Evolutionary conservation across 2,888 invertebrate genomes (phyloP).

Genomic region (Belgica antarctica): DNA sequence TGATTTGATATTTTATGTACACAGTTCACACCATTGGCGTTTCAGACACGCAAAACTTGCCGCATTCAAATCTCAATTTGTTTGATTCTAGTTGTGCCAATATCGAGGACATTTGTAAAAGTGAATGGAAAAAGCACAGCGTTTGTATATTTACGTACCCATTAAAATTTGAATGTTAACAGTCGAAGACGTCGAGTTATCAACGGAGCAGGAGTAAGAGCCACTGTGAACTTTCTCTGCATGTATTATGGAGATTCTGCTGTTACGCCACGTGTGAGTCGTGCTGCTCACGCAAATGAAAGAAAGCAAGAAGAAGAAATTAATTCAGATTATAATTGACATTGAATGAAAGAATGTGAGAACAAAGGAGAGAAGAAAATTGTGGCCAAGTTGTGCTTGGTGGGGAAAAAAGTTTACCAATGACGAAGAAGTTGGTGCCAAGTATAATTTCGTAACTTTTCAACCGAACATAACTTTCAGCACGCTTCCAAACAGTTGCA

Average conservation of each 20-base stretch:
- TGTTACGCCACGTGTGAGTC: conserved; percentile 51
- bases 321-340: not conserved
- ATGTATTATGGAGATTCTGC: conserved; percentile 55
- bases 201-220: conserved; percentile 64
- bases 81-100: no score
- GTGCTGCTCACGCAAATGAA: conserved; percentile 47
- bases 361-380: not conserved
- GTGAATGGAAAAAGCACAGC: no score
- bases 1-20: not conserved
- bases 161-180: conserved; percentile 68
- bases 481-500: no score
- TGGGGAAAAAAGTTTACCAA: no score
- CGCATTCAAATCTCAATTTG: no score
- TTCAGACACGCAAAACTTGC: no score
- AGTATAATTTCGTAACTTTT: no score
- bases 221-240: conserved; percentile 67
- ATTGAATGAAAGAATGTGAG: not conserved
- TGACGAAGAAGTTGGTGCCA: no score
- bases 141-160: conserved; percentile 60
- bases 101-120: no score
- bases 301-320: not conserved
- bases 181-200: conserved; percentile 61
- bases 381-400: conserved; percentile 45
- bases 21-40: not conserved
- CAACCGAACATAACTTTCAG: no score